Conservation (phyloP, 1,140 invertebrate species). For the Megalonaias nervosa region DNA sequence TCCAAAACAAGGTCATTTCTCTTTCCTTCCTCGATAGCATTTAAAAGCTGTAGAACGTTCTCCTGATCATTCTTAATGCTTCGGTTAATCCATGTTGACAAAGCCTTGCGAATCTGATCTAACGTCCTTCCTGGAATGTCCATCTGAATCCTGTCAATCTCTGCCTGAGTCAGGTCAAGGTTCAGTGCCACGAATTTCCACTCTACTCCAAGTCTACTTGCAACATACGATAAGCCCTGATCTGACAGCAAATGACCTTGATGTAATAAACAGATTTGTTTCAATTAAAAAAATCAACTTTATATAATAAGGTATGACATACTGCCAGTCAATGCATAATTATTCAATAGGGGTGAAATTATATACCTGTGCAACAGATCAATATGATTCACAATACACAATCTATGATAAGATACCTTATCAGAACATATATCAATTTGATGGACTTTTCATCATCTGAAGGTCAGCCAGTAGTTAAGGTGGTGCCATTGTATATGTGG, state of each 20-base stretch:
- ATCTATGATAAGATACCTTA: too few relatives aligned
- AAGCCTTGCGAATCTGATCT: conserved; percentile 34
- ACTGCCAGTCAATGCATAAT: too few relatives aligned
- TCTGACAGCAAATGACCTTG: conserved; percentile 48
- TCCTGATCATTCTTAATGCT: conserved; percentile 4
- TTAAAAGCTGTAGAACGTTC: conserved; percentile 20
- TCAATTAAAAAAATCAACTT: too few relatives aligned
- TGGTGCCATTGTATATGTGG: too few relatives aligned
- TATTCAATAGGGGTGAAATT: too few relatives aligned
- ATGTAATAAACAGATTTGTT: not conserved
- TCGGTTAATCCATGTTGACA: conserved; percentile 40
- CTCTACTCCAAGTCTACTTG: conserved; percentile 53
- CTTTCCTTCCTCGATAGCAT: conserved; percentile 15
- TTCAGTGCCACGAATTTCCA: conserved; percentile 51
- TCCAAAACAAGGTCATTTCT: conserved; percentile 15
- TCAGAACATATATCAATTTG: too few relatives aligned
- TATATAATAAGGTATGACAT: too few relatives aligned
- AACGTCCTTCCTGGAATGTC: conserved; percentile 41
- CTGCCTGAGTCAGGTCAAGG: conserved; percentile 51
- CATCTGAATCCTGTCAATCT: conserved; percentile 60
- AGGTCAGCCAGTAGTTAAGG: too few relatives aligned
- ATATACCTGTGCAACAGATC: too few relatives aligned
- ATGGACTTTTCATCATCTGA: too few relatives aligned
- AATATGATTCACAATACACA: too few relatives aligned
- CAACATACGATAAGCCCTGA: conserved; percentile 47